Evolutionary conservation across 2,113 vertebrate genomes (phyloP).

Genomic region (Brevimyrus niger): DNA sequence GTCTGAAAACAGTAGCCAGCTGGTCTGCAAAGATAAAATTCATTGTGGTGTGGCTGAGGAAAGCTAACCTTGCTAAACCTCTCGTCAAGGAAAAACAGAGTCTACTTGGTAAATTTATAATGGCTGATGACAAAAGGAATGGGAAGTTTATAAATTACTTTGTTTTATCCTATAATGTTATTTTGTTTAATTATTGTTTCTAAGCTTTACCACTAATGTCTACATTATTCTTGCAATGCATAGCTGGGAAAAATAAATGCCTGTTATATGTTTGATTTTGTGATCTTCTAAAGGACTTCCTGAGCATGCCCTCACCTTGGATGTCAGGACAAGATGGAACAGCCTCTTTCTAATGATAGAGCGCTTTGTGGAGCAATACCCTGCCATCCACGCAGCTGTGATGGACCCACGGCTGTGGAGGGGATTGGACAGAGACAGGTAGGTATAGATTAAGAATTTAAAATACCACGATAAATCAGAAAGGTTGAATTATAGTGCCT

Average conservation of each 20-base stretch:
- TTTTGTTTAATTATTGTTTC: neutral
- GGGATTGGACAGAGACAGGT: neutral
- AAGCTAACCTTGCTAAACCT: neutral
- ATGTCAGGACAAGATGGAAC: neutral
- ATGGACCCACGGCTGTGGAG: neutral
- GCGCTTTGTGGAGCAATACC: neutral
- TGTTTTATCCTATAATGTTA: neutral
- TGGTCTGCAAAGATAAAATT: too few relatives aligned
- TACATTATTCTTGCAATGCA: neutral
- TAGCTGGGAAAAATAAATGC: neutral
- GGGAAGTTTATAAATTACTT: neutral
- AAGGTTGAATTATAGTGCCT: neutral
- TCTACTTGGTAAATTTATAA: neutral
- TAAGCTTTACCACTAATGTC: neutral
- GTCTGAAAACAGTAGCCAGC: too few relatives aligned
- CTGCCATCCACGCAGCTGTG: neutral
- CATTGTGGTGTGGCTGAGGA: too few relatives aligned
- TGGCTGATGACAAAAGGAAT: neutral
- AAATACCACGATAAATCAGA: neutral
- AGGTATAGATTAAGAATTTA: neutral
- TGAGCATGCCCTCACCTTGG: neutral
- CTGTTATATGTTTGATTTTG: neutral
- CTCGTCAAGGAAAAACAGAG: neutral
- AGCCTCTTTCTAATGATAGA: neutral
- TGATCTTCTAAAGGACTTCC: neutral